Conservation (phyloP, 1,140 invertebrate genomes). For the Grapholita molesta region DNA sequence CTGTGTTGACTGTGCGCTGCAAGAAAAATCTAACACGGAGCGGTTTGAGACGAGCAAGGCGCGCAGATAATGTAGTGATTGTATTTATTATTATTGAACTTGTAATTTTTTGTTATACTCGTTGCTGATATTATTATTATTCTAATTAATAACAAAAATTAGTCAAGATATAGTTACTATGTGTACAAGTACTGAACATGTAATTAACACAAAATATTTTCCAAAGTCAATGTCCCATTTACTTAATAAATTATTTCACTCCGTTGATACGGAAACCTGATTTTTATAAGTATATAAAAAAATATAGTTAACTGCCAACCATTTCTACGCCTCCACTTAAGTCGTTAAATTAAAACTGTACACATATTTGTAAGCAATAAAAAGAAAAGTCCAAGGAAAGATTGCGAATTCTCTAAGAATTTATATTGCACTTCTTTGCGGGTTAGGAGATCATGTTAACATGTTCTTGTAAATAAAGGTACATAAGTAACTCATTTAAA, state of each 20-base stretch:
- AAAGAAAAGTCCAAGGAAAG: not conserved
- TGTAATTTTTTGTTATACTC: not conserved
- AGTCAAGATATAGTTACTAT: too few species aligned
- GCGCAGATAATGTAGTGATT: not conserved
- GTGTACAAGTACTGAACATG: too few species aligned
- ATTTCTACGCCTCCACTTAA: not conserved
- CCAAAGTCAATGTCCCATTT: too few species aligned
- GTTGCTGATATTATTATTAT: too few species aligned
- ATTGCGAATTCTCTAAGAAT: not conserved
- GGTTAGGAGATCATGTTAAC: not conserved
- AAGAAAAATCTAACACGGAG: slow-evolving; percentile 28
- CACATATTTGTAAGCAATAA: not conserved
- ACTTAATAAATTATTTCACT: too few species aligned
- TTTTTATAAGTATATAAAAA: not conserved
- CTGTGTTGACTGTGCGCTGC: slow-evolving; percentile 24
- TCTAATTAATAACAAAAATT: too few species aligned
- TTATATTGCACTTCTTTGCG: not conserved
- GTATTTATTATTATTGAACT: not conserved
- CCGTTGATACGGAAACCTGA: too few species aligned
- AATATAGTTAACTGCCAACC: not conserved
- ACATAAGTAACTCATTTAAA: not conserved
- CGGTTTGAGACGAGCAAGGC: slow-evolving; percentile 31
- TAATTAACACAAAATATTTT: too few species aligned
- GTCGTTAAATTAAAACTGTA: not conserved
- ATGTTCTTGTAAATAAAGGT: not conserved